Conservation (phyloP, 2,113 vertebrate genomes). For the Myiozetetes cayanensis region DNA sequence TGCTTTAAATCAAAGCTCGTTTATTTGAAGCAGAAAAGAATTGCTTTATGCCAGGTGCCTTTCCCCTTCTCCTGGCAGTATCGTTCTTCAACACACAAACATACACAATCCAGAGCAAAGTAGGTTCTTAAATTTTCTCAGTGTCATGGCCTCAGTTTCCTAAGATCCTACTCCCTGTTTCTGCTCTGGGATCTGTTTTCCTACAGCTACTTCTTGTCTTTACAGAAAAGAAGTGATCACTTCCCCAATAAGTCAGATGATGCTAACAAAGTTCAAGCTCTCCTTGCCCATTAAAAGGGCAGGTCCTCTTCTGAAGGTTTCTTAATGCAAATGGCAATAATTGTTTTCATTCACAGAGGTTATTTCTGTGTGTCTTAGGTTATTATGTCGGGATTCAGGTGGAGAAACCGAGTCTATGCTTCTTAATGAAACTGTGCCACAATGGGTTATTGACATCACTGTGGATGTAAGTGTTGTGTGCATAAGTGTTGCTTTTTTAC, state of each 20-base stretch:
- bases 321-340: not conserved
- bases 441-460: conserved; percentile 99
- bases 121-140: not conserved
- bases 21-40: not conserved
- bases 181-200: not conserved
- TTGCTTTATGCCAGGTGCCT: not conserved
- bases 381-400: conserved; percentile 95
- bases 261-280: not conserved
- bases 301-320: not conserved
- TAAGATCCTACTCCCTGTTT: not conserved
- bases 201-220: not conserved
- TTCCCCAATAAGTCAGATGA: not conserved
- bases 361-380: conserved; percentile 70
- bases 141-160: not conserved
- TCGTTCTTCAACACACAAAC: not conserved
- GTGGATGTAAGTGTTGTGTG: conserved; percentile 87
- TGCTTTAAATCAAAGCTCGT: not conserved
- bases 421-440: conserved; percentile 96
- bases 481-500: not conserved
- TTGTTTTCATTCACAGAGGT: not conserved
- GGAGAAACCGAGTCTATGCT: conserved; percentile 98
- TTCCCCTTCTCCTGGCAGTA: not conserved
- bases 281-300: not conserved
- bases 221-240: not conserved
- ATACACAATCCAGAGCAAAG: not conserved